Base-by-base conservation (phyloP, 2,113 vertebrate genomes). In the Prunella himalayana region DNA sequence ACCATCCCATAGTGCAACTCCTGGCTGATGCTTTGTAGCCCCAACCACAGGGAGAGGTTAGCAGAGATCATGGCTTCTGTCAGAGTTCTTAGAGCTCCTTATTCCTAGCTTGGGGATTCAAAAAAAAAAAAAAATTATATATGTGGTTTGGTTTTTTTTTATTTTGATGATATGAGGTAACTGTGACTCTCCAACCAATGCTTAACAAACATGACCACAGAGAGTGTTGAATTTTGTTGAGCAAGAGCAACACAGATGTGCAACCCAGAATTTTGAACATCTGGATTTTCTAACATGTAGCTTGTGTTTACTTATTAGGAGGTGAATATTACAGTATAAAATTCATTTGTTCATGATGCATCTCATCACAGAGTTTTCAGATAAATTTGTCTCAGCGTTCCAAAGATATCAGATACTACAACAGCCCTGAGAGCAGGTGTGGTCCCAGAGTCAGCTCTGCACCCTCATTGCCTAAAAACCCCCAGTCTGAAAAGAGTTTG, bases 181-280 rank as follows among this genome's bases (percentile, higher is more conserved):
- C 41, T 27, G 30, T 64, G 42, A 22, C 25, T 64, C 21, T 86
- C 44, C 25, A 75, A 13, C 20, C 0, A 0, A 50, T 8, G 3
- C 37, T 41, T 68, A 77, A 65, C 0, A 0, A 68, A 78, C 11
- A 3, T 15, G 37, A 65, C 21, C 15, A 15, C 2, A 49, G 28
- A 76, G 57, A 35, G 9, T 31, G 37, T 20, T 89, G 5, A n/a
- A 22, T 57, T 82, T 69, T 50, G 9, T 51, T 60, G 33, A 81
- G 49, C 35, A 84, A 47, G 33, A 79, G 61, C 61, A 79, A 51
- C 21, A 72, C 20, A 47, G 31, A 57, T 28, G n/a, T 18, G 30
- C 31, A 88, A 64, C 35, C n/a, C 78, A 71, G 61, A 71, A 84
- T 64, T 89, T 84, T 90, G 80, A 87, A 84, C 60, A 86, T 75